Conservation (phyloP, 2,797 vertebrate species). For the Enteromius thamalakanensis region DNA sequence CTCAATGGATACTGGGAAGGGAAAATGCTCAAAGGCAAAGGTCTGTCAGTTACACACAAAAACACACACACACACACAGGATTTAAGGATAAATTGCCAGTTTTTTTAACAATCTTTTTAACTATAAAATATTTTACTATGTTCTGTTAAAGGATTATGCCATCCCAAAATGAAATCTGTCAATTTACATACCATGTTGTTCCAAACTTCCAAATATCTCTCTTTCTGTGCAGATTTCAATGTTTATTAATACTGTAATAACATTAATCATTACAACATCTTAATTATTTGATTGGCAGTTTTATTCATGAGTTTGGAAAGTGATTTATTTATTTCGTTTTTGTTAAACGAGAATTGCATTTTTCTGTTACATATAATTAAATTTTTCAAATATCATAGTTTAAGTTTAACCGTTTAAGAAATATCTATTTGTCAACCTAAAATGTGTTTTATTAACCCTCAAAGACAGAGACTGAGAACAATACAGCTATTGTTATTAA, state of each 20-base stretch:
- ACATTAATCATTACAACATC: not conserved
- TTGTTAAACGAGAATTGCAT: too few species aligned
- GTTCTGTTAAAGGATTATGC: not conserved
- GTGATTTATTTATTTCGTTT: not conserved
- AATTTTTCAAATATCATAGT: not conserved
- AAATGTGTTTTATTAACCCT: not conserved
- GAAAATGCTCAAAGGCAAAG: constrained; percentile 41
- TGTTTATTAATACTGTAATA: not conserved
- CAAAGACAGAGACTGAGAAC: too few species aligned
- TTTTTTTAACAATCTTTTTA: not conserved
- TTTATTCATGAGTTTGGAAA: not conserved
- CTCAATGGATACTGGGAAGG: constrained; percentile 54
- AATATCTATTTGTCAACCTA: not conserved
- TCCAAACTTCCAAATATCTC: not conserved
- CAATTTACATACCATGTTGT: not conserved
- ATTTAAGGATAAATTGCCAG: constrained; percentile 14
- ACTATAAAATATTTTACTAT: not conserved
- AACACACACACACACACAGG: not conserved
- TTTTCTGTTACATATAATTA: not conserved
- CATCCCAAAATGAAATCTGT: not conserved
- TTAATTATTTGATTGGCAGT: not conserved
- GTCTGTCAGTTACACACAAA: constrained; percentile 1
- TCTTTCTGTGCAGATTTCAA: not conserved
- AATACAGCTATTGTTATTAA: too few species aligned
- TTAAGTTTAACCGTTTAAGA: not conserved